phyloP scores from a whole-genome alignment of 2,888 invertebrate species.

The Caradrina kadenii region DNA sequence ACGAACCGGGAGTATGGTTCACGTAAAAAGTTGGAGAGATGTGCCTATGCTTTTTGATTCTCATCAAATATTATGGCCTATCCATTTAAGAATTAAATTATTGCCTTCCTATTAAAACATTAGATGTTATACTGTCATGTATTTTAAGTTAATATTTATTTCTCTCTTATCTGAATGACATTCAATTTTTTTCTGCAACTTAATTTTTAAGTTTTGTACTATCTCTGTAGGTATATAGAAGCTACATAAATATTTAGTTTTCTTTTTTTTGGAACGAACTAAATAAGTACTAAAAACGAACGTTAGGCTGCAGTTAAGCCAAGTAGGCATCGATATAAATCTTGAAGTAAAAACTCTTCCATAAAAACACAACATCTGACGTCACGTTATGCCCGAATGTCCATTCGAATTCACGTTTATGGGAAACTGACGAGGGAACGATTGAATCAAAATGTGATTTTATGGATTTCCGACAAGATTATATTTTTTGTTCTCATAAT shows the following conservation, averaged over 20 bases:
- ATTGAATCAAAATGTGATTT: conserved; percentile 43
- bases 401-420: conserved; percentile 43
- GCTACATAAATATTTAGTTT: too few species aligned
- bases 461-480: conserved; percentile 37
- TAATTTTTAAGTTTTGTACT: too few species aligned
- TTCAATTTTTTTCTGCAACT: too few species aligned
- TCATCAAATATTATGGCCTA: too few species aligned
- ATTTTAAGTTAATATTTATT: neutral
- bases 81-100: too few species aligned
- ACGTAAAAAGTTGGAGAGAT: neutral
- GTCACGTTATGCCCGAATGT: conserved; percentile 18
- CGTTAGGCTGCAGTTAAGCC: neutral
- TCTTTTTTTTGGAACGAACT: too few species aligned
- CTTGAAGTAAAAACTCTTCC: neutral
- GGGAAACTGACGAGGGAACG: conserved; percentile 31
- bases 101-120: too few species aligned
- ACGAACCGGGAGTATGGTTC: neutral
- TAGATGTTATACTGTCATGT: too few species aligned
- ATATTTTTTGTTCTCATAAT: conserved; percentile 23
- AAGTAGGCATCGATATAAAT: conserved; percentile 5
- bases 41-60: neutral
- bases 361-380: conserved; percentile 7
- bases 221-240: too few species aligned
- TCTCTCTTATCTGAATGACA: neutral
- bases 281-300: too few species aligned